Percentiles rank a stretch among this genome's conserved stretches.
phyloP scores from a whole-genome alignment of 2,113 vertebrate genomes.

The Lampris incognitus region DNA sequence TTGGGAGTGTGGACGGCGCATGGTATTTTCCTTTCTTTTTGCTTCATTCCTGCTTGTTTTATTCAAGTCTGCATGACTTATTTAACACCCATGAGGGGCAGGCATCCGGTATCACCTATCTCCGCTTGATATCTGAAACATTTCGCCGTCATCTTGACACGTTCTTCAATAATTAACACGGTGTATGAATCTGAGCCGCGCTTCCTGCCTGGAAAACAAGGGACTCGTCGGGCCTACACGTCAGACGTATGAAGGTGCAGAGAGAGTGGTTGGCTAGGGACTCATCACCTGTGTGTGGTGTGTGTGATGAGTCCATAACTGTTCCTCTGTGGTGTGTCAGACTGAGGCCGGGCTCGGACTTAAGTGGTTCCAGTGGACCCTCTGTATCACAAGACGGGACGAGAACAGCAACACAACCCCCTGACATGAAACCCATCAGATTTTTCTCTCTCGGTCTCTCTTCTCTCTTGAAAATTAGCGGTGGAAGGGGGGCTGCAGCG shows the following conservation, averaged over 20 bases:
- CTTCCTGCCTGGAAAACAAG: not conserved
- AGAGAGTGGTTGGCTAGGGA: not conserved
- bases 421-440: conserved; percentile 13
- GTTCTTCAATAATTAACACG: conserved; percentile 1
- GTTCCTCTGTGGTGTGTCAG: not conserved
- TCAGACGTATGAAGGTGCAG: not conserved
- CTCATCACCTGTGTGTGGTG: not conserved
- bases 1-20: conserved; percentile 14
- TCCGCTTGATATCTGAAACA: not conserved
- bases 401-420: not conserved
- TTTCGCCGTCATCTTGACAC: conserved; percentile 13
- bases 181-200: not conserved
- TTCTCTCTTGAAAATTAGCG: not conserved
- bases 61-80: conserved; percentile 40
- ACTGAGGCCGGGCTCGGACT: not conserved
- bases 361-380: conserved; percentile 14
- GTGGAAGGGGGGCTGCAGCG: no score
- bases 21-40: not conserved
- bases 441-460: conserved; percentile 9
- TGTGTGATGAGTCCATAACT: not conserved
- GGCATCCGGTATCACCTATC: not conserved
- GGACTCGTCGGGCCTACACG: no score
- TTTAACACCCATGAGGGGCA: conserved; percentile 13
- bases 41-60: conserved; percentile 16
- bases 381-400: not conserved